Base-by-base conservation (phyloP, 2,888 invertebrate genomes). In the Mayetiola destructor region DNA sequence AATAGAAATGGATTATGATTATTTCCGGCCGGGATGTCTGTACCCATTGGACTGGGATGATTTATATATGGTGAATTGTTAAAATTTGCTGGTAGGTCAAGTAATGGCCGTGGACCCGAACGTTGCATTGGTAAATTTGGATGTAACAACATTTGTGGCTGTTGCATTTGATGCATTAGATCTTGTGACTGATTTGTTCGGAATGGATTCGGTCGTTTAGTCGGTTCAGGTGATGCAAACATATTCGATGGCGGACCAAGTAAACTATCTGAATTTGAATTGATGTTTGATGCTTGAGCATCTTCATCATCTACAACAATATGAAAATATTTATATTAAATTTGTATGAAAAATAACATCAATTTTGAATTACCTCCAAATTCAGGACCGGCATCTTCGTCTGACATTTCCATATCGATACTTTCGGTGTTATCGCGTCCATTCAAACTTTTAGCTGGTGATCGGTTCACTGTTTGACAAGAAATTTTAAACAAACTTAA, bases 401-500 rank as follows among this genome's bases (percentile, higher is more conserved):
- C 89, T 12, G 88, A 88, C 67, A 90, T 76, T 62, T 89, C 89
- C 88, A 89, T 89, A 62, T 90, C 89, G 59, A 88, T 83, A 66
- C 82, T 85, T 66, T 85, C 85, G 3, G 85, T 82, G 66, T 84
- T 87, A 64, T 87, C 87, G 12, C 78, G 69, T 0, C 77, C 77
- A 53, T 69, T 70, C 8, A 9, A 12, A 12, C 32, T 27, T 48
- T 48, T 48, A 14, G 27, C 23, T 48, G 48, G 48, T 10, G 48
- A 48, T n/a, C 48, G 48, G 27, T 48, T 48, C n/a, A n/a, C 16
- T 48, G 48, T 27, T 23, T 8, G 1, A 16, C 48, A 27, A 10
- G 23, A 23, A 40, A 48, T 27, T 42, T 23, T 23, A 23, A 21
- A 23, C 14, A 23, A 9, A 32, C n/a, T n/a, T n/a, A n/a, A n/a